phyloP scores from a whole-genome alignment of 2,797 vertebrate species.

The Rachycentron canadum region DNA sequence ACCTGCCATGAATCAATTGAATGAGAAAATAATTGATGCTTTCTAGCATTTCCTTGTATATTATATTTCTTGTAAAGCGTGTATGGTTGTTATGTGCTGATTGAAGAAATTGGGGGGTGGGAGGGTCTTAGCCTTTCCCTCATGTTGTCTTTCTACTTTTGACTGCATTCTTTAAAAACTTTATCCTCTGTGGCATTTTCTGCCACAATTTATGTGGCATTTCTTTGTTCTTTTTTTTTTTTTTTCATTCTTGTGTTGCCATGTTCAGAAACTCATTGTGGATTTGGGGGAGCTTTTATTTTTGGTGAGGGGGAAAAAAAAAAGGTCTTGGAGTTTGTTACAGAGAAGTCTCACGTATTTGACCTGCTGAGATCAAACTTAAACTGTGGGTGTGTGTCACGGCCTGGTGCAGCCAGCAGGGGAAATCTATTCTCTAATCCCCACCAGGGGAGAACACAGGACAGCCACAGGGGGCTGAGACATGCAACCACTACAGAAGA shows the following conservation, averaged over 20 bases:
- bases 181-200: slow-evolving; percentile 42
- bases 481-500: slow-evolving; percentile 23
- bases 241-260: background rate
- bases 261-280: slow-evolving; percentile 19
- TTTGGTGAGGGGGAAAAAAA: slow-evolving; percentile 12
- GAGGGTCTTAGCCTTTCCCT: background rate
- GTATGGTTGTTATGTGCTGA: slow-evolving; percentile 22
- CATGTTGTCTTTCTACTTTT: slow-evolving; percentile 25
- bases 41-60: slow-evolving; percentile 45
- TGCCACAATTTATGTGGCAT: slow-evolving; percentile 23
- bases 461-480: slow-evolving; percentile 37
- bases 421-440: slow-evolving; percentile 52
- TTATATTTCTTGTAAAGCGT: slow-evolving; percentile 35
- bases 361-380: slow-evolving; percentile 64
- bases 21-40: slow-evolving; percentile 47
- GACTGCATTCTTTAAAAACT: slow-evolving; percentile 26
- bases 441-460: slow-evolving; percentile 39
- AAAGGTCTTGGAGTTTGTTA: slow-evolving; percentile 26
- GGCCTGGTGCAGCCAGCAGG: slow-evolving; percentile 36
- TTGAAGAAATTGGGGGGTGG: background rate
- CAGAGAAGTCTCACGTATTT: slow-evolving; percentile 1
- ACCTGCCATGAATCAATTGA: slow-evolving; percentile 47
- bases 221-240: slow-evolving; percentile 16
- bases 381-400: slow-evolving; percentile 42
- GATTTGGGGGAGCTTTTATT: slow-evolving; percentile 30